A percentile compares a stretch with the other conserved stretches of the same genome.
Evolutionary conservation across 2,797 vertebrate species (phyloP).

Genomic region (Enteromius trimaculatus): DNA sequence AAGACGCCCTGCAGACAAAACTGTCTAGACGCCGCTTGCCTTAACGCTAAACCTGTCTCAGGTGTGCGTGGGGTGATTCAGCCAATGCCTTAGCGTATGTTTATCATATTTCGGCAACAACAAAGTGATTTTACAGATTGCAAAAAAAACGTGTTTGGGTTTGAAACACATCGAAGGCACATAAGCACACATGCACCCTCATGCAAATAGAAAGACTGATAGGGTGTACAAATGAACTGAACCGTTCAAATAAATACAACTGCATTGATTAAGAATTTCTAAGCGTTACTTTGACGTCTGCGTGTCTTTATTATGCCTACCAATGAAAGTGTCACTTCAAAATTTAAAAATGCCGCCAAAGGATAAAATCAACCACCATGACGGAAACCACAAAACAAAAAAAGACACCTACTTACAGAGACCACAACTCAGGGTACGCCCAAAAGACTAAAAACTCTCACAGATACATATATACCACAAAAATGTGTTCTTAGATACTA

Average conservation of each 20-base stretch:
- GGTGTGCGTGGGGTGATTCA: slow-evolving; percentile 32
- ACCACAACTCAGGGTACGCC: slow-evolving; percentile 41
- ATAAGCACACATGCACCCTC: neutral
- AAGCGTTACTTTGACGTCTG: neutral
- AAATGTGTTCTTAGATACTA: neutral
- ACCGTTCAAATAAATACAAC: neutral
- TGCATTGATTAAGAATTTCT: neutral
- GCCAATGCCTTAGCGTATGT: neutral
- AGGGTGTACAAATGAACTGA: neutral
- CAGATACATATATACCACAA: slow-evolving; percentile 29
- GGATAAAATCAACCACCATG: slow-evolving; percentile 9
- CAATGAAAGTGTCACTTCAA: slow-evolving; percentile 30
- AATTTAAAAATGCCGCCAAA: slow-evolving; percentile 52
- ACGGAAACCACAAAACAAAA: slow-evolving; percentile 39
- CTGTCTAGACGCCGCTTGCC: slow-evolving; percentile 51
- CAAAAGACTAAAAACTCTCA: slow-evolving; percentile 25
- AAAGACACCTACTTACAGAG: slow-evolving; percentile 16
- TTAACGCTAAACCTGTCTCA: slow-evolving; percentile 37
- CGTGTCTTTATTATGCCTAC: neutral
- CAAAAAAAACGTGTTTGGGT: slow-evolving; percentile 7
- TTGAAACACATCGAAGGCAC: slow-evolving; percentile 11
- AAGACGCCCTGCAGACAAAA: slow-evolving; percentile 36
- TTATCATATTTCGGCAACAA: neutral
- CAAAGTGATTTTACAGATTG: neutral
- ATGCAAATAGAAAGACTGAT: neutral